Evolutionary conservation across 2,113 vertebrate genomes (phyloP), one percentile per base, ranked within the genome.

Genomic region (Atractosteus spatula): DNA sequence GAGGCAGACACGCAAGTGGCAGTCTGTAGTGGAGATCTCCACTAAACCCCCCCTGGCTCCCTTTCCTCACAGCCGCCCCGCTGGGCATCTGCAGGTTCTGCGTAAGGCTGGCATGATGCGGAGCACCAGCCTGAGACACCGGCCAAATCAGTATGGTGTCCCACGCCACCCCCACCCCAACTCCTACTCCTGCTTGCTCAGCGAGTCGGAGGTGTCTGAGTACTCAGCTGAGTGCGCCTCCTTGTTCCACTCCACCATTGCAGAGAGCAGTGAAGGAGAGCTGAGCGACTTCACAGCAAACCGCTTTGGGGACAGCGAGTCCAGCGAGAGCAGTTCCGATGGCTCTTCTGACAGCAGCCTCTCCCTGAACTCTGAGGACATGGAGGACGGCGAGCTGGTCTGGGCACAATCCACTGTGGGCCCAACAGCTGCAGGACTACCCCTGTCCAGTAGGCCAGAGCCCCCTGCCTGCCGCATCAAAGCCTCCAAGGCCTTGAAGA

Each of bases 401-500:
- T 93, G 95, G 94, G 88, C 93, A 7, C 83, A 89, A 65, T 81
- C 83, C 0, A 13, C 84, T 0, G 62, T 83, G 41, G 90, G 91
- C 0, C 86, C 90, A 16, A 87, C 87, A 0, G 78, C 81, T 0
- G 81, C 83, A 0, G 83, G 87, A 56, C 75, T 62, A 17, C 8
- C 81, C 14, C 69, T 90, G 4, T 79, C 83, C 69, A 85, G 89
- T 72, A 91, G 82, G 3, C 89, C 93, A 0, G 86, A 91, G 75
- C 91, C 96, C 54, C 86, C 88, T 55, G 86, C 95, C 66, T 96
- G 95, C 79, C 95, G 95, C 41, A 92, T 98, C 80, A 98, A 98
- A 89, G 97, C 96, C 29, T 98, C 97, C 65, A 91, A 90, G 79
- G 96, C 96, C 29, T 88, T 99, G 43, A 98, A 94, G 83, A 98